Percentiles rank a stretch among this genome's conserved stretches.
Evolutionary conservation across 1,140 invertebrate species (phyloP).

Genomic region (Orussus abietinus): DNA sequence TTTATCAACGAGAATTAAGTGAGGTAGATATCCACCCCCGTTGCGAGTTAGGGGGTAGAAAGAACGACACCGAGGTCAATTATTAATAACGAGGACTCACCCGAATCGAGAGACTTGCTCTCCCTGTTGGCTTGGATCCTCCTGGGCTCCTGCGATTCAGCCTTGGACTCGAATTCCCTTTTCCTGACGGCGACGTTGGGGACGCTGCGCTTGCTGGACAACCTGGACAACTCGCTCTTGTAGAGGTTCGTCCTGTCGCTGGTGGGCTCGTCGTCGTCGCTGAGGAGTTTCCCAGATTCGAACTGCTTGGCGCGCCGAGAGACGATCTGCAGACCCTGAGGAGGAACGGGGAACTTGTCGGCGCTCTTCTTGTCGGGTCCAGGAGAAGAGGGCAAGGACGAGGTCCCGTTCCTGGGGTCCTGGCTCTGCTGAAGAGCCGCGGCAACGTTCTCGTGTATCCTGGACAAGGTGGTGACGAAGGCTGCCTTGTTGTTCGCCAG

Average conservation of each 20-base stretch:
- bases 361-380: constrained; percentile 37
- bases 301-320: constrained; percentile 70
- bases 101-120: constrained; percentile 44
- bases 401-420: constrained; percentile 38
- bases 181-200: constrained; percentile 71
- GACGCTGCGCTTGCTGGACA: constrained; percentile 65
- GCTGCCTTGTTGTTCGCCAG: constrained; percentile 45
- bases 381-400: constrained; percentile 43
- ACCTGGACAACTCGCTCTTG: constrained; percentile 67
- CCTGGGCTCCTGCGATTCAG: constrained; percentile 38
- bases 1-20: too few relatives aligned
- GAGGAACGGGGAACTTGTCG: constrained; percentile 56
- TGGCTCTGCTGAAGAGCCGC: constrained; percentile 42
- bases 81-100: constrained; percentile 21
- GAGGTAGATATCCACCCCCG: too few relatives aligned
- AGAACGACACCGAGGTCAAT: too few relatives aligned
- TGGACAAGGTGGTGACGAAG: constrained; percentile 59
- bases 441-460: constrained; percentile 62
- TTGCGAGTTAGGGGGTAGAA: too few relatives aligned
- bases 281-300: constrained; percentile 58
- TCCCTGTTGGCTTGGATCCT: constrained; percentile 31
- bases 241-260: constrained; percentile 65
- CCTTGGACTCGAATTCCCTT: constrained; percentile 68
- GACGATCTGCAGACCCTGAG: constrained; percentile 61
- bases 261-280: constrained; percentile 56